phyloP scores from a whole-genome alignment of 30 jellyfish, hydroid and myxozoan species.

The Mastigias papua region DNA sequence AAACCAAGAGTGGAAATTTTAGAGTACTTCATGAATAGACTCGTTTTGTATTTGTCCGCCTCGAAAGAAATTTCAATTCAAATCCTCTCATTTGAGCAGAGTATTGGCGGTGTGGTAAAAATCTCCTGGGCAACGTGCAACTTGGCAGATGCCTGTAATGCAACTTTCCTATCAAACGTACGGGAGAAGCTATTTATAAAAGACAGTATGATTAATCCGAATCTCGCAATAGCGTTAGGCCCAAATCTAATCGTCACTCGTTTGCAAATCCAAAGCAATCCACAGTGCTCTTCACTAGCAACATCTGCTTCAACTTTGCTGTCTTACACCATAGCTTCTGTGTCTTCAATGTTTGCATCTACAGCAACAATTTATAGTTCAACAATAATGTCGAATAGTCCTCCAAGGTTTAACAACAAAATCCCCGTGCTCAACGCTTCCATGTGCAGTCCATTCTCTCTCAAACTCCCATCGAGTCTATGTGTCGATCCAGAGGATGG shows the following conservation, averaged over 20 bases:
- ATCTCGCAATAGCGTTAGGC: constrained; percentile 45
- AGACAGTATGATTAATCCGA: constrained; percentile 27
- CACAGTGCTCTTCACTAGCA: constrained; percentile 1
- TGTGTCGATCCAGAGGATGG: constrained; percentile 69
- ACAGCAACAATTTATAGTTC: not conserved
- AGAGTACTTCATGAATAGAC: constrained; percentile 43
- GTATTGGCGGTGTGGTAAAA: not conserved
- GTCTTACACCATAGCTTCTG: not conserved
- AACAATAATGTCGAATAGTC: constrained; percentile 9
- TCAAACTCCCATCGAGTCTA: constrained; percentile 33
- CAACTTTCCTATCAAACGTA: not conserved
- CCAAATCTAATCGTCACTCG: constrained; percentile 24
- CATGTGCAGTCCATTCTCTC: constrained; percentile 51
- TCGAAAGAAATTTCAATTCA: not conserved
- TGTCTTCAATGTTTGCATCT: not conserved
- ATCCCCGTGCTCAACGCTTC: constrained; percentile 8
- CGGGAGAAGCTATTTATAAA: constrained; percentile 2
- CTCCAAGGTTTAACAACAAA: constrained; percentile 22
- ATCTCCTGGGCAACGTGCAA: constrained; percentile 52
- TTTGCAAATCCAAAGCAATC: not conserved
- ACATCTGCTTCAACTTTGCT: not conserved
- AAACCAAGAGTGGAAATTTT: constrained; percentile 11
- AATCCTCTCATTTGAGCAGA: not conserved
- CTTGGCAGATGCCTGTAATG: constrained; percentile 23
- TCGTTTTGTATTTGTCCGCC: constrained; percentile 16